Evolutionary conservation across 1,140 invertebrate species (phyloP).

Genomic region (Choristoneura fumiferana): DNA sequence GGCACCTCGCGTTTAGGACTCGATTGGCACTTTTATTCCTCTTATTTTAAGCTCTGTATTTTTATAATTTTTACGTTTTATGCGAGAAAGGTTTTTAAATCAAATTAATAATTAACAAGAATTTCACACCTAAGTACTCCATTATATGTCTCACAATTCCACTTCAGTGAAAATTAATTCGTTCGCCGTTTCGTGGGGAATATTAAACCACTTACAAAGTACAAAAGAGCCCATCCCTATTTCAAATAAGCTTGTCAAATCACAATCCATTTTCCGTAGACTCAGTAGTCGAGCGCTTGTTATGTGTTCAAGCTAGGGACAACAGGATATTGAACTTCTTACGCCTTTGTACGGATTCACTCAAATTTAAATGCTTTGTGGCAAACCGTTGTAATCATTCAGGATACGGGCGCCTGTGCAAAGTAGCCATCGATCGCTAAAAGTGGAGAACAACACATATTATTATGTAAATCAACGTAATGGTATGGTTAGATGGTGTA

Average conservation of each 20-base stretch:
- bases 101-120: too few species aligned
- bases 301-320: slow-evolving; percentile 8
- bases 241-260: slow-evolving; percentile 10
- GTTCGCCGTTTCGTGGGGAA: not conserved
- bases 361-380: slow-evolving; percentile 18
- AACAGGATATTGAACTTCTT: slow-evolving; percentile 18
- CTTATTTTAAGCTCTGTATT: too few species aligned
- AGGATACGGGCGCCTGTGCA: slow-evolving; percentile 6
- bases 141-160: not conserved
- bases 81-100: too few species aligned
- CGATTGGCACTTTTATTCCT: too few species aligned
- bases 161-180: not conserved
- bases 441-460: too few species aligned
- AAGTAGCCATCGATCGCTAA: not conserved
- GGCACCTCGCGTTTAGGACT: too few species aligned
- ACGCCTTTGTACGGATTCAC: slow-evolving; percentile 15
- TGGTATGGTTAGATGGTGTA: too few species aligned
- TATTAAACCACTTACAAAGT: slow-evolving; percentile 3
- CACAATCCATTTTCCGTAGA: slow-evolving; percentile 4
- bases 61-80: too few species aligned
- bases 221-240: slow-evolving; percentile 2
- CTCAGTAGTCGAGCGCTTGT: not conserved
- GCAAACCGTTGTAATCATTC: slow-evolving; percentile 15
- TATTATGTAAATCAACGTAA: too few species aligned
- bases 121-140: too few species aligned